These are phyloP conservation scores for Canis aureus DNA, from an alignment of 2,113 vertebrate species.

Conservation along the genomic window DNA sequence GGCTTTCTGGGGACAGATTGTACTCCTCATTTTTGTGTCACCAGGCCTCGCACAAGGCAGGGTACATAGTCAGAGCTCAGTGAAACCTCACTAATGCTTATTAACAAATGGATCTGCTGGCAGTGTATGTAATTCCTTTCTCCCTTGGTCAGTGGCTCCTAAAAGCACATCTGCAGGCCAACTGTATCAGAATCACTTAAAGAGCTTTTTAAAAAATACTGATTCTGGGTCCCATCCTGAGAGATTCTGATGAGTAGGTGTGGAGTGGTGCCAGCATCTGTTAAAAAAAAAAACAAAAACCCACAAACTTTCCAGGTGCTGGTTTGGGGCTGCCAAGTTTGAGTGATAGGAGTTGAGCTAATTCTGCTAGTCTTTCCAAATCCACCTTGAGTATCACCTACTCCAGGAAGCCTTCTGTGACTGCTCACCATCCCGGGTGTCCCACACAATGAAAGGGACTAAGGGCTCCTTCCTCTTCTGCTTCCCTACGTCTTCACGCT, in stretches of 20 bases:
- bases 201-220: not conserved
- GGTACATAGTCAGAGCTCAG: not conserved
- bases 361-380: not conserved
- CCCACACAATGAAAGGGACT: not conserved
- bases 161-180: not conserved
- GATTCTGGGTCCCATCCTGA: not conserved
- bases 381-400: not conserved
- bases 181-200: not conserved
- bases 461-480: not conserved
- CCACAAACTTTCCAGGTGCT: not conserved
- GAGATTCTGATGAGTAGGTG: not conserved
- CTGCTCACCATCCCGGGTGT: not conserved
- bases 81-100: not conserved
- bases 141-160: not conserved
- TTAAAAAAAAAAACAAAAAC: not conserved
- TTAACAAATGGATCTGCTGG: not conserved
- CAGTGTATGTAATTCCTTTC: not conserved
- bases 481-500: not conserved
- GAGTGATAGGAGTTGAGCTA: not conserved
- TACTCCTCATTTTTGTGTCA: not conserved
- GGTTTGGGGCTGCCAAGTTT: not conserved
- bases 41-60: not conserved
- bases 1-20: not conserved
- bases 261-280: not conserved
- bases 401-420: slow-evolving; percentile 1